phyloP scores from a whole-genome alignment of 2,797 vertebrate species.

The Characodon lateralis region DNA sequence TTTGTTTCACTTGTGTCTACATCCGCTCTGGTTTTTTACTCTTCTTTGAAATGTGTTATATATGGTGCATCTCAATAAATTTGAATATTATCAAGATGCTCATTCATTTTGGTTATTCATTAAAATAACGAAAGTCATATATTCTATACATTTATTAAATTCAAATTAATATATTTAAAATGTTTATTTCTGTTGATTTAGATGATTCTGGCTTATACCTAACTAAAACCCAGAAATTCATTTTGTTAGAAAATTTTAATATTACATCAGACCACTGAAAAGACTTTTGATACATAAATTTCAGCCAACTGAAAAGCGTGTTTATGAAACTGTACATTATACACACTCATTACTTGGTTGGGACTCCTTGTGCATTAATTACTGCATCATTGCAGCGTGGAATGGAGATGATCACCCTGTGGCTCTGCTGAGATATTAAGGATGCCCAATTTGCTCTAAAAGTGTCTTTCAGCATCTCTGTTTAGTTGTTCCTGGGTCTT shows the following conservation, averaged over 20 bases:
- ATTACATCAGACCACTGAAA: neutral
- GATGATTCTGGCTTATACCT: neutral
- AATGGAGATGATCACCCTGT: neutral
- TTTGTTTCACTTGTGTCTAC: slow-evolving; percentile 1
- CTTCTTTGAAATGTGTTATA: slow-evolving; percentile 20
- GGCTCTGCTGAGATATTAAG: neutral
- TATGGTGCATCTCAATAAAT: neutral
- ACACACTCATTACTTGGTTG: neutral
- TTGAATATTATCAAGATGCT: neutral
- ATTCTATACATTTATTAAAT: neutral
- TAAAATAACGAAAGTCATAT: neutral
- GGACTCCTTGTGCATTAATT: neutral
- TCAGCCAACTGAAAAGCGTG: neutral
- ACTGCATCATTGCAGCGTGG: neutral
- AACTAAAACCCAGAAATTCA: neutral
- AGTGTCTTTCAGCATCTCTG: neutral
- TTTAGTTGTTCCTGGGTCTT: neutral
- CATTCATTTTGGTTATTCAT: neutral
- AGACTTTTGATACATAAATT: neutral
- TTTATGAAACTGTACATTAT: neutral
- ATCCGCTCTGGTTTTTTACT: neutral
- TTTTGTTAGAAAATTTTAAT: neutral
- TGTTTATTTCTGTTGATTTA: neutral
- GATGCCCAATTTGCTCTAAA: neutral
- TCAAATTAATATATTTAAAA: neutral